A percentile compares a stretch with the other conserved stretches of the same genome.
phyloP scores from a whole-genome alignment of 2,888 invertebrate genomes.

The Nomada fabriciana region DNA sequence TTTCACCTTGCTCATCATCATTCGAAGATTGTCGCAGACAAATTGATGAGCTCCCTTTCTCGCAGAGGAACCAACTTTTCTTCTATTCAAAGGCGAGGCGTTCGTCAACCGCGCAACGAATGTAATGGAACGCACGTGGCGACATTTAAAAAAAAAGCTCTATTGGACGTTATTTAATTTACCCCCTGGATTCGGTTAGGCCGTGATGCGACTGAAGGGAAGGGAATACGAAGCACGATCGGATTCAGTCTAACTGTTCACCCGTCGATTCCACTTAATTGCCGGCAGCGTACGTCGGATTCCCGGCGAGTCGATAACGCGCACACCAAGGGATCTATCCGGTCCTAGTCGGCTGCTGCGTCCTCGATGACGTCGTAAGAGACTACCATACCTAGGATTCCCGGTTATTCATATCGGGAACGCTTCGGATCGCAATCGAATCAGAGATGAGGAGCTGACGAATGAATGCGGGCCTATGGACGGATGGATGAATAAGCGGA shows the following conservation, averaged over 20 bases:
- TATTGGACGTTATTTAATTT: conserved; percentile 26
- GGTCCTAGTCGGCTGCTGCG: conserved; percentile 43
- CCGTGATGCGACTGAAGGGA: not conserved
- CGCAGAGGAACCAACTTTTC: not conserved
- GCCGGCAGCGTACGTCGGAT: conserved; percentile 53
- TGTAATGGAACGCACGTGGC: not conserved
- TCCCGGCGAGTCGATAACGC: conserved; percentile 62
- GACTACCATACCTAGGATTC: conserved; percentile 46
- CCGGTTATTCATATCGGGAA: conserved; percentile 59
- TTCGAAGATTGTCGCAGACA: conserved; percentile 19
- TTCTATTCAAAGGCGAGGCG: no score
- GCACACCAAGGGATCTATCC: conserved; percentile 46
- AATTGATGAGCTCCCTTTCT: conserved; percentile 22
- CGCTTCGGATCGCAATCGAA: conserved; percentile 61
- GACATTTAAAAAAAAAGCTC: conserved; percentile 1
- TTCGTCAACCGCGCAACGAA: not conserved
- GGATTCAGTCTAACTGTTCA: conserved; percentile 14
- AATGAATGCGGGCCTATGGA: conserved; percentile 20
- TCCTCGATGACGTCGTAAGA: conserved; percentile 62
- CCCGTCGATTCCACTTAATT: conserved; percentile 61
- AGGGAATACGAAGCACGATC: not conserved
- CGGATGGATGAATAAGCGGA: not conserved
- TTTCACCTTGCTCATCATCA: not conserved
- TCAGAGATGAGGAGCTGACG: conserved; percentile 16
- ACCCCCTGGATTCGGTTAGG: not conserved